Conservation (phyloP, 2,797 vertebrate genomes). For the Aselliscus stoliczkanus region DNA sequence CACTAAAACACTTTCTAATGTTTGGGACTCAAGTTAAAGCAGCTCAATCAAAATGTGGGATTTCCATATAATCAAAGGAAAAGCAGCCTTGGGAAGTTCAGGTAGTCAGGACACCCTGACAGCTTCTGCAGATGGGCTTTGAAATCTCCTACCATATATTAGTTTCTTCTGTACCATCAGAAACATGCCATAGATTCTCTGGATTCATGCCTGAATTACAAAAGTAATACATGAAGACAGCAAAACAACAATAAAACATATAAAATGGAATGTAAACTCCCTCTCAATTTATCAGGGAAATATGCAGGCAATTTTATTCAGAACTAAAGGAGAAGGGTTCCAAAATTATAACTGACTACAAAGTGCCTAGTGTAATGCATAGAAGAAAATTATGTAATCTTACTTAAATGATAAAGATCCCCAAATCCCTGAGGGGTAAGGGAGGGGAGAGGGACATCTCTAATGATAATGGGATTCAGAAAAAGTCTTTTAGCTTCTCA, state of each 20-base stretch:
- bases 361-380: too few species aligned
- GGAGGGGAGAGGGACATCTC: too few species aligned
- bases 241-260: neutral
- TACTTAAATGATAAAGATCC: too few species aligned
- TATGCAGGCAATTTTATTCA: too few species aligned
- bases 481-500: too few species aligned
- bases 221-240: neutral
- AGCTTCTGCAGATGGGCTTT: neutral
- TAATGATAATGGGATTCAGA: too few species aligned
- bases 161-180: neutral
- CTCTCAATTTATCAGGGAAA: too few species aligned
- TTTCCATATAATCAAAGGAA: neutral
- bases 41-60: neutral
- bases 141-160: too few species aligned
- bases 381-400: too few species aligned
- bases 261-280: neutral
- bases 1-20: neutral
- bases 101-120: neutral
- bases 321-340: too few species aligned
- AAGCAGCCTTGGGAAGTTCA: neutral
- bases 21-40: neutral
- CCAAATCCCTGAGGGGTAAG: too few species aligned
- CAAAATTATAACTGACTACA: too few species aligned
- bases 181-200: neutral
- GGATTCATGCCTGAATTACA: neutral